Base-by-base conservation (phyloP, 2,888 invertebrate species). In the Xestia c-nigrum region DNA sequence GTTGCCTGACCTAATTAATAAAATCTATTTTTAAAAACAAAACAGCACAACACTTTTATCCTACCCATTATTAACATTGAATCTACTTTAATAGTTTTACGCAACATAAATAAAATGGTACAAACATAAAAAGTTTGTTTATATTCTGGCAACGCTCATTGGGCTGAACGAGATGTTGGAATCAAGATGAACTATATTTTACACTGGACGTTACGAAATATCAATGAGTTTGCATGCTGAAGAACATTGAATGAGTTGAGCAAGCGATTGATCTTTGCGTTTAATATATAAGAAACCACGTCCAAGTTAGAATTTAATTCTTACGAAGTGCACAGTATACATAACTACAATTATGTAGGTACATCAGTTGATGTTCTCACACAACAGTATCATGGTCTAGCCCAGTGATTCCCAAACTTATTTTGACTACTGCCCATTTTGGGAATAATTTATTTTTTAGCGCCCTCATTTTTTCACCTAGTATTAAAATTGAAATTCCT, bases 161-260 rank as follows among this genome's bases (percentile, higher is more conserved):
- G n/a, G 50, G 46, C 24, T 40, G 66, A 84, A 43, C 67, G 63
- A 52, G 43, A n/a, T 38, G 43, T 67, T n/a, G 64, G 16, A 31
- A 21, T 46, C 40, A 57, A 63, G 63, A 65, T 72, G 57, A 80
- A 85, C 73, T 80, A 52, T 64, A 81, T 81, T 85, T 81, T 85
- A 85, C 46, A 19, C 38, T 66, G 1, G 40, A 59, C 5, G 47
- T 85, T 85, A 69, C 74, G 85, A 74, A 81, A 85, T 73, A 47
- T 57, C 40, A 9, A 70, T 63, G 38, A 46, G 50, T n/a, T 59
- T 83, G 68, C 64, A 69, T 61, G 47, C 52, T 31, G 69, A 55
- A 70, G 40, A 47, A 31, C 21, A 38, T 21, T 40, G 16, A 66
- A 47, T 77, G 14, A 83, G 38, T 55, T 47, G 46, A 40, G 14